Evolutionary conservation across 2,113 vertebrate species (phyloP).

Genomic region (Argyrosomus japonicus): DNA sequence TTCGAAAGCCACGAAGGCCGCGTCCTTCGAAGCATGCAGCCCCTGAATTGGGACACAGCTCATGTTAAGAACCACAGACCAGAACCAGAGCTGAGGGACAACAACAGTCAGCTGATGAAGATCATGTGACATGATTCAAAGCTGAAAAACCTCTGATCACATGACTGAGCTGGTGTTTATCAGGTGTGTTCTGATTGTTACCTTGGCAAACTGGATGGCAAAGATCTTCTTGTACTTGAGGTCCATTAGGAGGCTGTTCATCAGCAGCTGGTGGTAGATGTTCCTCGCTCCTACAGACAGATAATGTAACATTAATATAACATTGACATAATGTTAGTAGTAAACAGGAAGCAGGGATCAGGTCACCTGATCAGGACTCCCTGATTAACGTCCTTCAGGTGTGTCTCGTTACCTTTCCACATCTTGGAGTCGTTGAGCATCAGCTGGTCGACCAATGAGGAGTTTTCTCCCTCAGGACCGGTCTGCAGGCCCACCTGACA

Average conservation of each 20-base stretch:
- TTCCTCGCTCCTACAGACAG: constrained; percentile 90
- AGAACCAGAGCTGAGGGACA: neutral
- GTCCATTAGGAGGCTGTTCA: constrained; percentile 99
- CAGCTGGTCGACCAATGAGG: constrained; percentile 92
- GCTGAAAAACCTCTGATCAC: too few species aligned
- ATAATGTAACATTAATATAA: too few species aligned
- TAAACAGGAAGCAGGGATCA: too few species aligned
- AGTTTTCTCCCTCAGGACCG: constrained; percentile 90
- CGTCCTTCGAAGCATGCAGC: too few species aligned
- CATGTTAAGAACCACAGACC: neutral
- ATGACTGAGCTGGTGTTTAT: neutral
- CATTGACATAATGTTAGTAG: too few species aligned
- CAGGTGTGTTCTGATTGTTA: constrained; percentile 75
- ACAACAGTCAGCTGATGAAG: neutral
- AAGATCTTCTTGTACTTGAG: constrained; percentile 97
- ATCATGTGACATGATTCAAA: too few species aligned
- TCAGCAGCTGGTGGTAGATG: constrained; percentile 97
- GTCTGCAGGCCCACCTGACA: constrained; percentile 95
- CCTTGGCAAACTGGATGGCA: constrained; percentile 95
- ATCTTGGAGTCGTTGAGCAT: constrained; percentile 98
- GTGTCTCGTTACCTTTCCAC: constrained; percentile 89
- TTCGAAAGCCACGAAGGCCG: too few species aligned
- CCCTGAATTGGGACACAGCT: too few species aligned
- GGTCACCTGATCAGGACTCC: too few species aligned
- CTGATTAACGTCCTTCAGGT: neutral